A percentile compares a stretch with the other conserved stretches of the same genome.
Evolutionary conservation across 2,888 invertebrate species (phyloP).

Genomic region (Leucania comma): DNA sequence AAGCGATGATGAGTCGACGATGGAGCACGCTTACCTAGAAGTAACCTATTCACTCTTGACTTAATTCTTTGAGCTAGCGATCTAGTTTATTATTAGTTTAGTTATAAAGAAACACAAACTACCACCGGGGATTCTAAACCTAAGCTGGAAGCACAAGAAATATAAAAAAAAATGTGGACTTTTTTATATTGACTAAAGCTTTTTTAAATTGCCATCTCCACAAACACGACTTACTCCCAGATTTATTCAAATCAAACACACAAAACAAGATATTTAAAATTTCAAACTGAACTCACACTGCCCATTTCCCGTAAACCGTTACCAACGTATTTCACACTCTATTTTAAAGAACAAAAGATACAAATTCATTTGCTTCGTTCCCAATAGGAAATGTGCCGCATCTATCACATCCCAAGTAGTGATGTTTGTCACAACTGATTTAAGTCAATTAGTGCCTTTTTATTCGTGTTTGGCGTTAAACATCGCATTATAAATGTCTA

Average conservation of each 20-base stretch:
- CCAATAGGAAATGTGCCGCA: constrained; percentile 53
- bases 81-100: too few species aligned
- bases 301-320: neutral
- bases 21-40: too few species aligned
- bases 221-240: neutral
- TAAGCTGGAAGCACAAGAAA: too few species aligned
- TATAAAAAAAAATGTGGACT: too few species aligned
- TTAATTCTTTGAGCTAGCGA: too few species aligned
- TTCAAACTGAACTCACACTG: constrained; percentile 13
- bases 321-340: neutral
- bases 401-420: constrained; percentile 63
- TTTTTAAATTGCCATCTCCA: neutral
- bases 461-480: constrained; percentile 59
- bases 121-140: too few species aligned
- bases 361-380: constrained; percentile 17
- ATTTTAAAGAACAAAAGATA: constrained; percentile 1
- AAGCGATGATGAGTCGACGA: too few species aligned
- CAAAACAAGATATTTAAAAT: constrained; percentile 27
- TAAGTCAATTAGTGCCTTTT: constrained; percentile 71
- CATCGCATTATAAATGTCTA: constrained; percentile 56
- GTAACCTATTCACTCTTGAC: too few species aligned
- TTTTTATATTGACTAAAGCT: too few species aligned
- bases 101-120: too few species aligned
- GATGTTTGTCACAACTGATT: constrained; percentile 70
- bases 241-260: constrained; percentile 23